A percentile compares a stretch with the other conserved stretches of the same genome.
Evolutionary conservation across 2,888 invertebrate genomes (phyloP).

Genomic region (Tubulanus polymorphus): DNA sequence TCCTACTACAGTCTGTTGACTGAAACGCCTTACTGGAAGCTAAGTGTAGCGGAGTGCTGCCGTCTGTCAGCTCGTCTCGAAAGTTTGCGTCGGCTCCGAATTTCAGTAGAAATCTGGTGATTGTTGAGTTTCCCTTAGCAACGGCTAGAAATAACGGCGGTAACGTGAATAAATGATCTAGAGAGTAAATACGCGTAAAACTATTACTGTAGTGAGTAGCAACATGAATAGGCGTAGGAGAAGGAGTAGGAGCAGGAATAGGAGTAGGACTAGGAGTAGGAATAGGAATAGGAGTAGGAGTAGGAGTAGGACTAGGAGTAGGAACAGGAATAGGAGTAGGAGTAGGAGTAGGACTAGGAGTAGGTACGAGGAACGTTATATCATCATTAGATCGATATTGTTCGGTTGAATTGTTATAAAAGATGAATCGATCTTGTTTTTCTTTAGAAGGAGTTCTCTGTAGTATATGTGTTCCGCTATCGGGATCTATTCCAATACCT

Average conservation of each 20-base stretch:
- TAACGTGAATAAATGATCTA: constrained; percentile 58
- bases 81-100: constrained; percentile 58
- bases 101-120: constrained; percentile 58
- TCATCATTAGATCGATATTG: too few relatives aligned
- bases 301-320: not conserved
- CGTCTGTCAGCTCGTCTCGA: constrained; percentile 57
- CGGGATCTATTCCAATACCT: constrained; percentile 42
- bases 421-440: not conserved
- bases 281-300: not conserved
- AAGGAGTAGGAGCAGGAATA: not conserved
- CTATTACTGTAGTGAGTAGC: not conserved
- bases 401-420: too few relatives aligned
- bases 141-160: constrained; percentile 62
- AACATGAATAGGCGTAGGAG: not conserved
- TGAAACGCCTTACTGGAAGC: constrained; percentile 59
- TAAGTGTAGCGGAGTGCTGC: constrained; percentile 61
- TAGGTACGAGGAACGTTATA: not conserved
- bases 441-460: not conserved
- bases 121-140: constrained; percentile 57
- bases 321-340: not conserved
- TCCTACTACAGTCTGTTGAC: constrained; percentile 58
- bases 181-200: constrained; percentile 53
- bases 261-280: not conserved
- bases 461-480: not conserved
- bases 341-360: not conserved